Base-by-base conservation (phyloP, 2,113 vertebrate species). In the Rhinoptilus africanus region DNA sequence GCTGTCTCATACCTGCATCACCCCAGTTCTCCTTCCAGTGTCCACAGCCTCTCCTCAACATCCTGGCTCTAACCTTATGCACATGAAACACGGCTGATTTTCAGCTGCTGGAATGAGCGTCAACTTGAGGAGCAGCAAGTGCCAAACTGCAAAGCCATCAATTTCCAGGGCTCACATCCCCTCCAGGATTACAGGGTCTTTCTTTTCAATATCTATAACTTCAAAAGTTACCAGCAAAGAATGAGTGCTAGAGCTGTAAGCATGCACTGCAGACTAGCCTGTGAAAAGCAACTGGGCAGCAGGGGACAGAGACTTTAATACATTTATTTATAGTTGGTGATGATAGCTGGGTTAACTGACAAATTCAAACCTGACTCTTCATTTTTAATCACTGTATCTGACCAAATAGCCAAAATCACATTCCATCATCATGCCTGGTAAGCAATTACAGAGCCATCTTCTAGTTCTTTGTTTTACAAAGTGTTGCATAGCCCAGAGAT, bases 21-120 rank as follows among this genome's bases (percentile, higher is more conserved):
- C 2, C 22, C 10, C 2, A 15, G 37, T 34, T 35, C 19, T 88
- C n/a, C 26, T 62, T 27, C 35, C 51, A 18, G 10, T 17, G 10
- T 22, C 57, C 13, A 50, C 48, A 71, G 22, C 53, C 41, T 85
- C 32, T 73, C 43, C 47, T 57, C 56, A 69, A 22, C 30, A 26
- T 10, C 10, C 16, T 22, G 50, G 4, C 11, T 85, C 15, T 20
- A 48, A 67, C 4, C 23, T 78, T 47, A 6, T 1, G 8, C 24
- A 10, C 10, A 6, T 6, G 30, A 60, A 78, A 27, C 16, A 43
- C 0, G 0, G 13, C 30, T 75, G 14, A 8, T 63, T 59, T 47
- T 30, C 35, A 30, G 27, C 32, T 39, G 17, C 17, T 1, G 2
- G 41, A 20, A 18, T 27, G 56, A 27, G 35, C 15, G 27, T 22